phyloP scores from a whole-genome alignment of 2,797 vertebrate genomes.

The Discoglossus pictus region DNA sequence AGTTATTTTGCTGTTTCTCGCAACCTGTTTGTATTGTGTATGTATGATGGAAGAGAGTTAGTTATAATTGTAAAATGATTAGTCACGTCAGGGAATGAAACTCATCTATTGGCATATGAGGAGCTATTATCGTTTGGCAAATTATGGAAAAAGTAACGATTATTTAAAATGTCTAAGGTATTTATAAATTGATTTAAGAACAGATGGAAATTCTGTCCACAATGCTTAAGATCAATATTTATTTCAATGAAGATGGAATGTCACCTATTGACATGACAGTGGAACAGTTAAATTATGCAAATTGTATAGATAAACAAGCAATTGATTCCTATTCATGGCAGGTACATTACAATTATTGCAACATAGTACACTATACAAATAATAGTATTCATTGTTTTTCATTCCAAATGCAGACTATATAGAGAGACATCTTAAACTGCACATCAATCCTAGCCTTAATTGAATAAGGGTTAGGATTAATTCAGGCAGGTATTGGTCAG shows the following conservation, averaged over 20 bases:
- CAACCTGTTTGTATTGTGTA: too few relatives aligned
- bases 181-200: background rate
- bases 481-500: too few relatives aligned
- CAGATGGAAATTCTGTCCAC: background rate
- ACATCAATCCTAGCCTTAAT: conserved; percentile 7
- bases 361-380: conserved; percentile 6
- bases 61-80: background rate
- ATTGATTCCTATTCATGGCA: conserved; percentile 26
- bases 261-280: conserved; percentile 8
- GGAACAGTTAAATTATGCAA: conserved; percentile 27
- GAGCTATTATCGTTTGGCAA: background rate
- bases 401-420: background rate
- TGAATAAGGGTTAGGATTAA: too few relatives aligned
- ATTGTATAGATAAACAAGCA: conserved; percentile 9
- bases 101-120: background rate
- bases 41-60: too few relatives aligned
- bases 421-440: background rate
- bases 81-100: background rate
- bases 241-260: background rate
- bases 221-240: conserved; percentile 5
- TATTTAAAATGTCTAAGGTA: conserved; percentile 10
- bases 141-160: background rate
- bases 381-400: conserved; percentile 18
- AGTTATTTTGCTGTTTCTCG: too few relatives aligned
- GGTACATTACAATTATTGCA: conserved; percentile 7